Evolutionary conservation across 2,113 vertebrate genomes (phyloP).

Genomic region (Silurus asotus): DNA sequence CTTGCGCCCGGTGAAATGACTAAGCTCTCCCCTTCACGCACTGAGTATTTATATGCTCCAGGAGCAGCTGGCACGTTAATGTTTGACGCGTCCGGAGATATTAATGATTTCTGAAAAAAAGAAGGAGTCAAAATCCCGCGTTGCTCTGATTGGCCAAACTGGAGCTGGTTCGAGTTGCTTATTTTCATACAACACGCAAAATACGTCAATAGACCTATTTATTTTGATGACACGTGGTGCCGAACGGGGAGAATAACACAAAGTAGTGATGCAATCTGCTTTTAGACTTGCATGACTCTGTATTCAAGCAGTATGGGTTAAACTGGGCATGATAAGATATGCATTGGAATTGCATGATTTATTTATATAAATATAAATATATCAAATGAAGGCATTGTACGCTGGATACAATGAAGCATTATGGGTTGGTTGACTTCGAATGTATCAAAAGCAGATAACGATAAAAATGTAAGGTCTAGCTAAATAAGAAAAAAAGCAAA

Average conservation of each 20-base stretch:
- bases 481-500: background rate
- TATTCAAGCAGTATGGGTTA: background rate
- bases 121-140: constrained; percentile 73
- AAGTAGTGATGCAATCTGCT: constrained; percentile 18
- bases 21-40: constrained; percentile 62
- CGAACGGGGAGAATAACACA: constrained; percentile 34
- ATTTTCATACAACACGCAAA: constrained; percentile 70
- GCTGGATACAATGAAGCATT: no score
- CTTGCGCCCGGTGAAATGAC: constrained; percentile 68
- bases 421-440: background rate
- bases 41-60: constrained; percentile 75
- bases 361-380: no score
- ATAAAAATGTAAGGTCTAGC: background rate
- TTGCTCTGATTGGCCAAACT: constrained; percentile 69
- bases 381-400: background rate
- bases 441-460: background rate
- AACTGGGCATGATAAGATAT: background rate
- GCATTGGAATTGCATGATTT: background rate
- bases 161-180: constrained; percentile 60
- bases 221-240: constrained; percentile 64
- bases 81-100: constrained; percentile 79
- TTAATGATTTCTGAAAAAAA: constrained; percentile 80
- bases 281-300: constrained; percentile 13
- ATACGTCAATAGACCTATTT: constrained; percentile 68
- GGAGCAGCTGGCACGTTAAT: constrained; percentile 53